Evolutionary conservation across 2,113 vertebrate species (phyloP), one percentile per base, ranked within the genome.

Genomic region (Macheiramphus alcinus): DNA sequence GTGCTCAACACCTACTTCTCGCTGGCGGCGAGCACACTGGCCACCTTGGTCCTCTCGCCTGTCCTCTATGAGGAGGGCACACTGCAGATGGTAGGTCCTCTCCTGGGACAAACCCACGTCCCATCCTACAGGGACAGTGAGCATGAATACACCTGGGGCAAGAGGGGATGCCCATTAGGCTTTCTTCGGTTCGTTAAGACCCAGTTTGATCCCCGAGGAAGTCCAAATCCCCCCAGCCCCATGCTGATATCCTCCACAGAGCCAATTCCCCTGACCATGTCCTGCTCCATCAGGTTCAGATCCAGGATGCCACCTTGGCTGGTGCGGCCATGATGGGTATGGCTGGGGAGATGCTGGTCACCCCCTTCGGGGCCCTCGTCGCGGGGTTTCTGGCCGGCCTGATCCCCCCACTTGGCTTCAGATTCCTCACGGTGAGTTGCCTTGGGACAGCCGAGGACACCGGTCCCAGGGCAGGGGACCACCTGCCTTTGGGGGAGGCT

Each of bases 1-100:
- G 98, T 97, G 70, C 79, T 99, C 93, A 99, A 99, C 98, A 99
- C 98, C 5, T 99, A 99, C 98, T 99, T 99, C 96, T 99, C 99
- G 0, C 96, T 99, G 96, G 98, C 97, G 0, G 98, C 99, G 0
- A 99, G 99, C 96, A 99, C 99, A 1, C 45, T 99, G 53, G 92
- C 99, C 94, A 97, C 98, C 50, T 99, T 99, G 1, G 98, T 97
- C 91, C 75, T 99, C 80, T 99, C 97, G 0, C 94, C 99, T 36
- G 59, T 99, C 36, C 97, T 99, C 7, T 95, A 96, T 0, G 88
- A 95, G 15, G 98, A 98, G 13, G 98, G 98, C 56, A 99, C 98
- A 26, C 97, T 99, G 70, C 88, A 97, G 92, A 99, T 99, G 99
- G 99, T 99, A 97, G 96, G 98, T 66, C 52, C n/a, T 38, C 13